These are phyloP conservation scores for Leguminivora glycinivorella DNA, from an alignment of 1,140 invertebrate genomes.

Conservation along the genomic window DNA sequence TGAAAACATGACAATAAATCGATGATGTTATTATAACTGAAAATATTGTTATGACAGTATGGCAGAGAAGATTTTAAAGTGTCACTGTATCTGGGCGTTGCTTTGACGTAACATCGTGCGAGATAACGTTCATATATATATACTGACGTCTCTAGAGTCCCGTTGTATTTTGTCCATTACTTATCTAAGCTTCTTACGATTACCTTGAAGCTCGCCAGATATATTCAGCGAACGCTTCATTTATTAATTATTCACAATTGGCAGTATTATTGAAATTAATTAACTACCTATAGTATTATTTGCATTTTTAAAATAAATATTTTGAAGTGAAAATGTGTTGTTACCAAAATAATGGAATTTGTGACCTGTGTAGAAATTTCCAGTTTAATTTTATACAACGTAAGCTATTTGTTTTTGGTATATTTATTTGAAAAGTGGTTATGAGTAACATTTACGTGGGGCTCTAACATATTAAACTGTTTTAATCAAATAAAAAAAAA, in stretches of 20 bases:
- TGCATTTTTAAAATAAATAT: conserved; percentile 33
- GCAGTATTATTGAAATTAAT: conserved; percentile 8
- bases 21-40: conserved; percentile 40
- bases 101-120: conserved; percentile 75
- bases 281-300: conserved; percentile 26
- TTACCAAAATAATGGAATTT: conserved; percentile 70
- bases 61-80: conserved; percentile 65
- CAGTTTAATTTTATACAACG: conserved; percentile 66
- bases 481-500: too few species aligned
- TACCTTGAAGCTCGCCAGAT: conserved; percentile 71
- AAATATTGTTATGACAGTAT: conserved; percentile 63
- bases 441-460: too few species aligned
- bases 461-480: too few species aligned
- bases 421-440: background rate
- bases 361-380: conserved; percentile 69
- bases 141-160: conserved; percentile 66
- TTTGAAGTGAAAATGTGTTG: conserved; percentile 66
- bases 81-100: conserved; percentile 73
- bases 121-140: conserved; percentile 76
- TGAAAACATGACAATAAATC: conserved; percentile 7
- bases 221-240: conserved; percentile 52
- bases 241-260: conserved; percentile 36
- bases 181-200: conserved; percentile 68
- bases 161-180: conserved; percentile 71
- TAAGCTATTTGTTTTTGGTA: conserved; percentile 47